A percentile compares a stretch with the other conserved stretches of the same genome.
Conservation (phyloP, 2,888 invertebrate species). For the Diplolepis rosae region DNA sequence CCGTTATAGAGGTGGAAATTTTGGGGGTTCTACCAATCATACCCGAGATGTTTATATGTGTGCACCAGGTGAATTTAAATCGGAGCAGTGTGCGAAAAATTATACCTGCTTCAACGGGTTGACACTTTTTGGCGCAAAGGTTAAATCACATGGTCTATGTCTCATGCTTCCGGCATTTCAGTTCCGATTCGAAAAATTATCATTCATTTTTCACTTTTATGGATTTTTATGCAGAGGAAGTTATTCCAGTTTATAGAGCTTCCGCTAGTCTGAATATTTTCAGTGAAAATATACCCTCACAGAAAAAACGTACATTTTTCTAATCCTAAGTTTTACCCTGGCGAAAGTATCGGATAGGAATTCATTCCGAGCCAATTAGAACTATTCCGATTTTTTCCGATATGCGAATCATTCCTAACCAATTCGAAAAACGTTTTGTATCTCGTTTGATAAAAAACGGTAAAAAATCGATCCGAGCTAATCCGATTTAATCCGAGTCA, state of each 20-base stretch:
- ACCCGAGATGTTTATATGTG: constrained; percentile 9
- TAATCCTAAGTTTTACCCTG: no score
- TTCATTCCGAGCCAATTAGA: no score
- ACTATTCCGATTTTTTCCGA: no score
- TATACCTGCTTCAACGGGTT: constrained; percentile 28
- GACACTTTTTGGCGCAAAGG: constrained; percentile 19
- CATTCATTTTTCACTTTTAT: not conserved
- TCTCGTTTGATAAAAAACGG: no score
- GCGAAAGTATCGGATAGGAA: no score
- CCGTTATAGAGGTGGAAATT: constrained; percentile 20
- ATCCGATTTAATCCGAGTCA: no score
- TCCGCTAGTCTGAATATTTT: no score
- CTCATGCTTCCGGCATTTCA: constrained; percentile 28
- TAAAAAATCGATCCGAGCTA: no score
- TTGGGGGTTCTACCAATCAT: constrained; percentile 3
- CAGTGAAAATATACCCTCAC: no score
- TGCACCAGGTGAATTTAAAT: constrained; percentile 24
- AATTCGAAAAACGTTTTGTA: no score
- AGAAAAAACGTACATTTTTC: no score
- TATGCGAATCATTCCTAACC: no score
- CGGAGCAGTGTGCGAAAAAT: constrained; percentile 36
- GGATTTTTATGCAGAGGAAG: not conserved
- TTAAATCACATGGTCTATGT: constrained; percentile 15
- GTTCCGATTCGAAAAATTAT: not conserved
- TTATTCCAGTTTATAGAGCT: not conserved